Percentiles rank a stretch among this genome's conserved stretches.
Evolutionary conservation across 2,797 vertebrate species (phyloP).

Genomic region (Sebastes variabilis): DNA sequence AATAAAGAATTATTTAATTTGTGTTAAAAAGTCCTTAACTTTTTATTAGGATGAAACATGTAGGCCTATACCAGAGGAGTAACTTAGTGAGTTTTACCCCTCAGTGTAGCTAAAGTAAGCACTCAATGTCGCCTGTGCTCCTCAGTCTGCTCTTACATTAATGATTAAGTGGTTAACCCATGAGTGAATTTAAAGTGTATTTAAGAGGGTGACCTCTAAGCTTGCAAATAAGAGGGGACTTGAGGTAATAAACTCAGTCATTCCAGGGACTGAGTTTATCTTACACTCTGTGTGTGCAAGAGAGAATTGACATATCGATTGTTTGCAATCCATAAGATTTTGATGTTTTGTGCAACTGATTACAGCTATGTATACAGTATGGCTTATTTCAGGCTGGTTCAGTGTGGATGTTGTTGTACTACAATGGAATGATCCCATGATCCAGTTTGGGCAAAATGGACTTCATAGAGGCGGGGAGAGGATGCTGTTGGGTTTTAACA

Average conservation of each 20-base stretch:
- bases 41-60: neutral
- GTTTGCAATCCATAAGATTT: neutral
- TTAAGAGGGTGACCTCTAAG: neutral
- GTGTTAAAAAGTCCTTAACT: neutral
- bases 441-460: neutral
- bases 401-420: neutral
- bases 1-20: neutral
- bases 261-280: neutral
- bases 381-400: neutral
- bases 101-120: neutral
- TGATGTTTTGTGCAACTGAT: neutral
- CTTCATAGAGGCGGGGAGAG: neutral
- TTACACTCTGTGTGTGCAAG: neutral
- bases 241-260: neutral
- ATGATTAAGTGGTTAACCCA: constrained; percentile 10
- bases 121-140: neutral
- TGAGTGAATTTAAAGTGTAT: neutral
- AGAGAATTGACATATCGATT: neutral
- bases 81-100: neutral
- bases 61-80: neutral
- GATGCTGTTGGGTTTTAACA: neutral
- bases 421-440: neutral
- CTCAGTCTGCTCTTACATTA: neutral
- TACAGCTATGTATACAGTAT: neutral
- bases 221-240: neutral